Evolutionary conservation across 2,113 vertebrate species (phyloP).

Genomic region (Lamprotornis superbus): DNA sequence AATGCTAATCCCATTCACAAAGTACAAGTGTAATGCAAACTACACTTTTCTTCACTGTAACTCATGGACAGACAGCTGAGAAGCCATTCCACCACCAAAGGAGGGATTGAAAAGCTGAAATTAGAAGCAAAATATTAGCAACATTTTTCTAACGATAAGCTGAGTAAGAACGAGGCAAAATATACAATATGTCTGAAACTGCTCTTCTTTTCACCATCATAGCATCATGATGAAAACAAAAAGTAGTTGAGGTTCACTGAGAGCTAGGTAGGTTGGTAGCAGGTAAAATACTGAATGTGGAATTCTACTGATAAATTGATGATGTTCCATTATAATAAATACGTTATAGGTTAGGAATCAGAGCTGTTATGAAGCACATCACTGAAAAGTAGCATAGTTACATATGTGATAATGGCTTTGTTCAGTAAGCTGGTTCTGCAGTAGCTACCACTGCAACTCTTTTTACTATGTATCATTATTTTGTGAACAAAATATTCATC

Average conservation of each 20-base stretch:
- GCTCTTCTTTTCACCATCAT: not conserved
- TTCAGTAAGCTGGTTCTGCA: not conserved
- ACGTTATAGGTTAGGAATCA: not conserved
- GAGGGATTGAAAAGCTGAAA: rapidly evolving
- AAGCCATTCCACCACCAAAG: not conserved
- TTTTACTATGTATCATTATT: conserved; percentile 25
- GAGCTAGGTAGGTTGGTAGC: not conserved
- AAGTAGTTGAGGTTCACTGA: not conserved
- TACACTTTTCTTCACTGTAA: not conserved
- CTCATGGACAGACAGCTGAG: not conserved
- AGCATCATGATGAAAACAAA: not conserved
- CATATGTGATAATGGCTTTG: not conserved
- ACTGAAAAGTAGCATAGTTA: not conserved
- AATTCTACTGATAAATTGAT: not conserved
- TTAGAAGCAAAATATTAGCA: not conserved
- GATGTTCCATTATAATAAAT: not conserved
- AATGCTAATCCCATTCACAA: not conserved
- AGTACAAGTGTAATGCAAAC: not conserved
- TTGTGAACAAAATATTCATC: not conserved
- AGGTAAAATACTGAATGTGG: not conserved
- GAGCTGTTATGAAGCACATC: not conserved
- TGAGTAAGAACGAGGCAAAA: not conserved
- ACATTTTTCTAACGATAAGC: not conserved
- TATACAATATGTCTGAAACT: not conserved
- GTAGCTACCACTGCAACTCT: not conserved